A percentile compares a stretch with the other conserved stretches of the same genome.
phyloP scores from a whole-genome alignment of 1,140 invertebrate species.

The Olivierus martensii region DNA sequence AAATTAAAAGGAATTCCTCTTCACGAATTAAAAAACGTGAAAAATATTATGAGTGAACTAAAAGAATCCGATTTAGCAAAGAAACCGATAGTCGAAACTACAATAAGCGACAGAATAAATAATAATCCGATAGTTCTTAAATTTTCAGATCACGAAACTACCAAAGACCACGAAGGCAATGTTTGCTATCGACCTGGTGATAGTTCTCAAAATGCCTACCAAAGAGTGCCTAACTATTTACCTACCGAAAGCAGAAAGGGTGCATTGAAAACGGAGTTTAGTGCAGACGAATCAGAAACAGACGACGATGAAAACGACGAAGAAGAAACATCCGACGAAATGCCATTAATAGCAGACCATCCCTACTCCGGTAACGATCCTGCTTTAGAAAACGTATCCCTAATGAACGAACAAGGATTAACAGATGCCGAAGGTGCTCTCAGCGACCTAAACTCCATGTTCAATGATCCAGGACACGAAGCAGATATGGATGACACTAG shows the following conservation, averaged over 20 bases:
- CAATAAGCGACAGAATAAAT: too few relatives aligned
- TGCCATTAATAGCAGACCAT: conserved; percentile 65
- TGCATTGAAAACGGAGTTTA: background rate
- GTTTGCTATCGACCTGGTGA: too few relatives aligned
- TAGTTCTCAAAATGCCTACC: too few relatives aligned
- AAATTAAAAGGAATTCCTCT: too few relatives aligned
- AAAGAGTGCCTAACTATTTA: background rate
- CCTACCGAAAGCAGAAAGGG: background rate
- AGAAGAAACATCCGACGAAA: conserved; percentile 22
- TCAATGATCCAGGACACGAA: conserved; percentile 40
- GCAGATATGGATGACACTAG: conserved; percentile 45
- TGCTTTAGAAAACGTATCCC: conserved; percentile 62
- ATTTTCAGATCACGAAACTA: too few relatives aligned
- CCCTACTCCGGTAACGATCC: conserved; percentile 56
- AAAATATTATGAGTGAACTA: too few relatives aligned
- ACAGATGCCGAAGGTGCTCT: conserved; percentile 70
- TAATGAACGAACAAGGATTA: conserved; percentile 67
- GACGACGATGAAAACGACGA: conserved; percentile 18
- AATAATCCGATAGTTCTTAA: too few relatives aligned
- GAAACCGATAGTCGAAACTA: too few relatives aligned
- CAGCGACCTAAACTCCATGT: conserved; percentile 72
- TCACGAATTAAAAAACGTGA: too few relatives aligned
- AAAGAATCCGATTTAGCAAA: too few relatives aligned
- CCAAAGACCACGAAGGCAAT: too few relatives aligned
- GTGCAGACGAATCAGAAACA: background rate